Evolutionary conservation across 2,888 invertebrate genomes (phyloP), one percentile per base, ranked within the genome.

Genomic region (Ochlodes sylvanus): DNA sequence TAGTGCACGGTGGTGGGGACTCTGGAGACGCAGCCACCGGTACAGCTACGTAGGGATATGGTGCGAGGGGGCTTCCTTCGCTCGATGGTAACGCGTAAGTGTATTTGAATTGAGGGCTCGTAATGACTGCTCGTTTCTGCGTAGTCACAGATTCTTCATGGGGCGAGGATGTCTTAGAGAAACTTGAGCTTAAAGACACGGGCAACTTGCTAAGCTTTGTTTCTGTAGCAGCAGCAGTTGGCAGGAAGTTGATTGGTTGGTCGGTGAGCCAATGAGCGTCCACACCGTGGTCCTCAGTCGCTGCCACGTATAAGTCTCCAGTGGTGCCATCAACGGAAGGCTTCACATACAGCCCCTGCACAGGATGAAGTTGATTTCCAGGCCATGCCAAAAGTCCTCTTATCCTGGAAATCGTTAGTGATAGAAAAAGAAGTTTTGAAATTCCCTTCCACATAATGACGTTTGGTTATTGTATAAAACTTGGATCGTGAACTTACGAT

Each of bases 261-360:
- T 92, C 92, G 0, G 88, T 87, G 4, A 90, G 78, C 92, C 92
- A 93, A 70, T 91, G 89, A 0, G 89, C 78, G 63, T 86, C 87
- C 1, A 83, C 78, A 19, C 90, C 92, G 52, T 74, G 86, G 52
- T 92, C 90, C 77, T 93, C 93, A 7, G 92, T 80, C 1, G 93
- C 93, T 7, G 93, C 92, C 0, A 93, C 92, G 77, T 88, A 92
- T 10, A 93, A 79, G 71, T 93, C 93, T 27, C 93, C 93, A 0
- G 91, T 90, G 7, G 84, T 83, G 0, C 92, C 92, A 69, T 93
- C 92, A 5, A 72, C 72, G 1, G 93, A 93, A 1, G 92, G 92
- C 69, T 90, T 89, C 12, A 93, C 87, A 73, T 83, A 93, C 1
- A 93, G 77, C 2, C 90, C 87, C 44, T 90, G 91, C 6, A 93